Evolutionary conservation across 2,113 vertebrate species (phyloP), one percentile per base, ranked within the genome.

Genomic region (Anhinga anhinga): DNA sequence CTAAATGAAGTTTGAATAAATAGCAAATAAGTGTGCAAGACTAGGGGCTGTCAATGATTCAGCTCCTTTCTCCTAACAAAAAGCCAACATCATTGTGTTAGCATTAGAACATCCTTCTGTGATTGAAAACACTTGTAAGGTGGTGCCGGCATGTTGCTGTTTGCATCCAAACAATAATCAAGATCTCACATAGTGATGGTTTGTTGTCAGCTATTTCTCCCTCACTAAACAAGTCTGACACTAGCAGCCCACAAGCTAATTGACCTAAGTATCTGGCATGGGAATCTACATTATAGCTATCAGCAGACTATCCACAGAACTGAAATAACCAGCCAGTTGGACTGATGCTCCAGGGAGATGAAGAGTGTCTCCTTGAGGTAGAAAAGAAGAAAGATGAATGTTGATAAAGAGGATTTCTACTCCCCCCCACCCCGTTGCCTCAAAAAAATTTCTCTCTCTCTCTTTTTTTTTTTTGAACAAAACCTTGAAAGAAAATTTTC

Each of bases 101-200:
- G 40, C 12, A 32, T 90, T 82, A 32, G 80, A 92, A 85, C 70
- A 92, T 87, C 90, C 36, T 79, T 81, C 59, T 23, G 65, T 76
- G 88, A 95, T 86, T 94, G 86, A 81, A 97, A 97, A 93, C 95
- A 95, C 63, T 94, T 47, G 70, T 42, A 53, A 92, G 71, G 80
- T 2, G 1, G 84, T 96, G 91, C 79, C 88, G 94, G 79, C 78
- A 53, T 93, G 87, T 88, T 94, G 82, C 93, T 91, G 65, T 97
- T 97, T 96, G 70, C 82, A 88, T 93, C 82, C 93, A 97, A 97
- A 97, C 86, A 97, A 93, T 93, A 94, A 98, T 94, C 93, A 95
- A 91, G 94, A 95, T 97, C 94, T 96, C 90, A 86, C 81, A 95
- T 70, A 90, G 94, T 65, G 86, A 97, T 94, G 95, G 96, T 96